These are phyloP conservation scores for Dipus sagitta DNA, from an alignment of 2,797 vertebrate species.

Conservation along the genomic window DNA sequence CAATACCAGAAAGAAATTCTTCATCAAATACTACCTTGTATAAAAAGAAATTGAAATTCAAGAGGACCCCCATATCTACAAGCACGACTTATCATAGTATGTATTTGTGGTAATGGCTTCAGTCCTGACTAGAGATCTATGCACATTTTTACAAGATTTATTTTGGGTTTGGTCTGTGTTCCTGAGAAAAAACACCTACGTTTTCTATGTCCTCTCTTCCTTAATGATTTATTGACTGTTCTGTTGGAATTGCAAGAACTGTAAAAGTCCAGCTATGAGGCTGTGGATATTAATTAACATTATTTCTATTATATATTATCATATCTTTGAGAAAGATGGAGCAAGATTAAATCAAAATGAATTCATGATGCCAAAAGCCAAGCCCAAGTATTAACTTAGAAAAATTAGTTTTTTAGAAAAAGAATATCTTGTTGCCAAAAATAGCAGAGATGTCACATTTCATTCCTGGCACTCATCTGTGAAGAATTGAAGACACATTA, in stretches of 20 bases:
- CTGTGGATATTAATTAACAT: neutral
- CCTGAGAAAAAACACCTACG: neutral
- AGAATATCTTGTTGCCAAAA: conserved; percentile 61
- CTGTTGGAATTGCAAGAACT: conserved; percentile 7
- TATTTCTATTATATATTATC: neutral
- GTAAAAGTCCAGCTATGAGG: neutral
- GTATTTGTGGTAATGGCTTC: neutral
- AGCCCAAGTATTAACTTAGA: conserved; percentile 46
- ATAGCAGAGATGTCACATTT: conserved; percentile 56
- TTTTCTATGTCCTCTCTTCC: conserved; percentile 1
- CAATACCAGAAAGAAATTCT: conserved; percentile 19
- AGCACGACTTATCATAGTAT: neutral
- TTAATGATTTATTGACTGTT: conserved; percentile 3
- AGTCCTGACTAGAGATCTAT: neutral
- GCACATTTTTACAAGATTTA: conserved; percentile 32
- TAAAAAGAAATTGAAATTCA: conserved; percentile 18
- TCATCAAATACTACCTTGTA: conserved; percentile 19
- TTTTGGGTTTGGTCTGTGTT: conserved; percentile 45
- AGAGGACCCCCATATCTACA: conserved; percentile 14
- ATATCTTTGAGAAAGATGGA: neutral
- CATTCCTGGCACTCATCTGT: conserved; percentile 60
- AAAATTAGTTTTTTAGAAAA: conserved; percentile 49
- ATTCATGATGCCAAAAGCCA: neutral
- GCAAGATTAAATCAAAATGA: conserved; percentile 34
- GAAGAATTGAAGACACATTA: conserved; percentile 72